Conservation (phyloP, 2,113 vertebrate species). For the Zosterops hypoxanthus region DNA sequence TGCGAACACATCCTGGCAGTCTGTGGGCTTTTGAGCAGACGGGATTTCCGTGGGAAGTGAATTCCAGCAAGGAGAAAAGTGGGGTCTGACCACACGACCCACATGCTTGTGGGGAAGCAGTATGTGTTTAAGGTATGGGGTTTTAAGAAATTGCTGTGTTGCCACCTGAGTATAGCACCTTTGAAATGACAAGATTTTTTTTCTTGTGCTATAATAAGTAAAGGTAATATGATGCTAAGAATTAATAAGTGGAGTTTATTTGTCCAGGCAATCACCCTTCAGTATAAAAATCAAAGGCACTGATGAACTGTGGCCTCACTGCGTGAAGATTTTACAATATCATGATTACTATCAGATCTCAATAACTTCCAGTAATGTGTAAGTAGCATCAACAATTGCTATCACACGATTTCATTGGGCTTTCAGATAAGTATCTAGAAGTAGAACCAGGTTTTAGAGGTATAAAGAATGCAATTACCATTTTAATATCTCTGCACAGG, state of each 20-base stretch:
- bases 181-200: background rate
- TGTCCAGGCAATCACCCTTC: background rate
- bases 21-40: background rate
- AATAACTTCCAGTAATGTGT: background rate
- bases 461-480: slow-evolving; percentile 50
- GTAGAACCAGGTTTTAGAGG: background rate
- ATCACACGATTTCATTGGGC: slow-evolving; percentile 26
- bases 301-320: background rate
- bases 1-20: background rate
- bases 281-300: background rate
- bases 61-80: rapidly evolving
- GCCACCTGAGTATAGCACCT: background rate
- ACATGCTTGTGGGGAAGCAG: rapidly evolving
- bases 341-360: slow-evolving; percentile 18
- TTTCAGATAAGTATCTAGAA: slow-evolving; percentile 48
- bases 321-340: background rate
- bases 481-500: slow-evolving; percentile 46
- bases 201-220: background rate
- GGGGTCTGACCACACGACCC: rapidly evolving
- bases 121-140: rapidly evolving
- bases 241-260: slow-evolving; percentile 19
- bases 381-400: slow-evolving; percentile 24
- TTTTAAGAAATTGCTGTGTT: background rate
- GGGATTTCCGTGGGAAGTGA: background rate
- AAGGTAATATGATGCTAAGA: background rate